Base-by-base conservation (phyloP, 2,797 vertebrate species). In the Hylomyscus alleni region DNA sequence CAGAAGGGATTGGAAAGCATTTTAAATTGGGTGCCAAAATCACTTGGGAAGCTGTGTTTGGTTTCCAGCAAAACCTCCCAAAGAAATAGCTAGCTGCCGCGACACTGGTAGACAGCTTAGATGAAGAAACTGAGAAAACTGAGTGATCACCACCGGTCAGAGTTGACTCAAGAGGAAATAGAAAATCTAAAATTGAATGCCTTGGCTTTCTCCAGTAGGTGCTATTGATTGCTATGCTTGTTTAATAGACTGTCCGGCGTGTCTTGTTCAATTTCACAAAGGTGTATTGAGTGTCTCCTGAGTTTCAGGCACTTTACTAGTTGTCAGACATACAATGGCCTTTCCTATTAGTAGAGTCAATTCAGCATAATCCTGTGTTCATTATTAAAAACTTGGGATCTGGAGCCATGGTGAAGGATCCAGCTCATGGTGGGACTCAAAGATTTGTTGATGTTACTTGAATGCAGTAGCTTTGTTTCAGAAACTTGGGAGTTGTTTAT, bases 161-260 rank as follows among this genome's bases (percentile, higher is more conserved):
- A 94, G 69, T 1, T 44, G 89, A 76, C 67, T 94, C 31, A n/a
- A 40, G 77, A 92, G 37, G 50, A 90, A 92, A 84, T 0, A 81
- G 91, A 62, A 93, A 78, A 15, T 34, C 58, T 65, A 73, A 76
- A 50, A 26, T 34, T 29, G 62, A 60, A 8, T 1, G 13, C 54
- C 26, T 3, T 1, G 54, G 5, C 24, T 58, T 14, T 44, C 14
- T 75, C 15, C 47, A 73, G 58, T 29, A 54, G 31, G 19, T 54
- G 40, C 17, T 9, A 67, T 19, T 17, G 20, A 60, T 34, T 6
- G 5, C n/a, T 87, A 0, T 22, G 0, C 90, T 78, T 58, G 40
- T 80, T 94, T 77, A 76, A 17, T 20, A 72, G 47, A 34, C n/a
- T 22, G 4, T 12, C 65, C n/a, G 3, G 22, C 4, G 12, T 34